Evolutionary conservation across 2,888 invertebrate species (phyloP).

Genomic region (Hanleya hanleyi): DNA sequence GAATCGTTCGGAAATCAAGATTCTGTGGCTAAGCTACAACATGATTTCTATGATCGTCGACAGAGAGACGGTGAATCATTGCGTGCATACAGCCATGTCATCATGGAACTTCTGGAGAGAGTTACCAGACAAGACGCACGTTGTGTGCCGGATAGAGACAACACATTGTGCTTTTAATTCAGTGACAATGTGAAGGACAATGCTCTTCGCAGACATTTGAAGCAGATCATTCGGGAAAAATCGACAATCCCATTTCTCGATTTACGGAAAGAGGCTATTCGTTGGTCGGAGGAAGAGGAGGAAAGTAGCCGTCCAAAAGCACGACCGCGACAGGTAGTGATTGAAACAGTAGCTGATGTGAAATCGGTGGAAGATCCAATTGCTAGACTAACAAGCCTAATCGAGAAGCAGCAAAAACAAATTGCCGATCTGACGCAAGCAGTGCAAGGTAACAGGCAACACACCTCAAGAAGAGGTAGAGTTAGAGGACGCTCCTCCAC

Average conservation of each 20-base stretch:
- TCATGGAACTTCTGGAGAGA: too few species aligned
- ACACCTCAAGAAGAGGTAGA: not conserved
- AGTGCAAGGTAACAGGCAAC: too few species aligned
- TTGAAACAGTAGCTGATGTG: not conserved
- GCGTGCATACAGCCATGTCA: too few species aligned
- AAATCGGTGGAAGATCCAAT: not conserved
- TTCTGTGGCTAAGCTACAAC: too few species aligned
- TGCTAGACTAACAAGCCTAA: not conserved
- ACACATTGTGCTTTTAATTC: too few species aligned
- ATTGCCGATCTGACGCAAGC: not conserved
- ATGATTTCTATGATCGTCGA: too few species aligned
- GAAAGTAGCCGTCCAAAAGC: not conserved
- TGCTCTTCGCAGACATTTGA: not conserved
- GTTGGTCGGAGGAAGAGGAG: not conserved
- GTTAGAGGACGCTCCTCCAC: not conserved
- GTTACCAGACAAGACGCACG: too few species aligned
- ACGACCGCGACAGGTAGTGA: not conserved
- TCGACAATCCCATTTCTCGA: not conserved
- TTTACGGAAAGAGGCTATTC: not conserved
- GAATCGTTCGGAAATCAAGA: too few species aligned
- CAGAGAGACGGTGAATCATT: too few species aligned
- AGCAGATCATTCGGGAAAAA: not conserved
- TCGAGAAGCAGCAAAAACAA: not conserved
- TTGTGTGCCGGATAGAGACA: too few species aligned
- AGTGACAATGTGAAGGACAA: not conserved